Percentiles rank a stretch among this genome's conserved stretches.
Conservation (phyloP, 2,888 invertebrate genomes). For the Malthinus flaveolus region DNA sequence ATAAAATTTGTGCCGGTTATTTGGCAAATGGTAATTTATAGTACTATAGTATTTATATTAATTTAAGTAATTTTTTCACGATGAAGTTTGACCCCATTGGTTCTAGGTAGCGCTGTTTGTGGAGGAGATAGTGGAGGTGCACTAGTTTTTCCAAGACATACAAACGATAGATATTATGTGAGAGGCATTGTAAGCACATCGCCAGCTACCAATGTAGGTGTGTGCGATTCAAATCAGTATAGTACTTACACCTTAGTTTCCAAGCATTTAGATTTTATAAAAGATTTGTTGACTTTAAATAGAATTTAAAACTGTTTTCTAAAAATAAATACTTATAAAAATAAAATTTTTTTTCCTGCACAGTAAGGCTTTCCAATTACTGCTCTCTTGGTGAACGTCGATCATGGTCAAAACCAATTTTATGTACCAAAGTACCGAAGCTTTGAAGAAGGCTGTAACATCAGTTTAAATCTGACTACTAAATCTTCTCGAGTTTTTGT, state of each 20-base stretch:
- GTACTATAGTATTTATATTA: no score
- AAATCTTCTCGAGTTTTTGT: no score
- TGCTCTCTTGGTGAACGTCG: no score
- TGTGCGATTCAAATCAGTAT: slow-evolving; percentile 47
- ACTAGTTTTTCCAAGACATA: slow-evolving; percentile 45
- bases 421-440: no score
- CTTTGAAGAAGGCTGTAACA: no score
- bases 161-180: slow-evolving; percentile 48
- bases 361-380: no score
- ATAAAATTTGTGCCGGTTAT: slow-evolving; percentile 48
- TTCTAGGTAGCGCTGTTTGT: slow-evolving; percentile 52
- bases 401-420: no score
- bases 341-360: no score
- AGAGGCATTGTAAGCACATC: slow-evolving; percentile 55
- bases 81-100: no score
- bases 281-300: not conserved
- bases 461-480: no score
- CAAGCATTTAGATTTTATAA: not conserved
- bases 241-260: slow-evolving; percentile 47
- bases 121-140: slow-evolving; percentile 57
- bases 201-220: slow-evolving; percentile 26
- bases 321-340: no score
- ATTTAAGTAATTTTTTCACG: no score
- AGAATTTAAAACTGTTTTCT: not conserved
- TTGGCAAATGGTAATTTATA: slow-evolving; percentile 3